These are phyloP conservation scores for Danio kyathit DNA, from an alignment of 2,797 vertebrate genomes.

Conservation along the genomic window DNA sequence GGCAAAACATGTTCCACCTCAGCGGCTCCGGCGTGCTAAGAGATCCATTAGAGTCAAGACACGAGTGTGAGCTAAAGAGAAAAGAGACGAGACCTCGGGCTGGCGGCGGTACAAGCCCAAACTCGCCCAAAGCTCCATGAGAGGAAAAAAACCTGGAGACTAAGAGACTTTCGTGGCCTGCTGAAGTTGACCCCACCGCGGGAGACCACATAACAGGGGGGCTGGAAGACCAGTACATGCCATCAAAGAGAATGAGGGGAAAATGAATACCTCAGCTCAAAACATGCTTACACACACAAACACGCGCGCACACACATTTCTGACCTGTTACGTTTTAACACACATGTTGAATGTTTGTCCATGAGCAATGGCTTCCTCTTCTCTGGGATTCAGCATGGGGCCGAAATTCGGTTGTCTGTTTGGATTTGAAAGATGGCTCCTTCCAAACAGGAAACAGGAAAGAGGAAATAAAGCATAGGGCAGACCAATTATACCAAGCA, in stretches of 20 bases:
- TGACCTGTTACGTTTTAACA: slow-evolving; percentile 48
- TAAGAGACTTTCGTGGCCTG: slow-evolving; percentile 61
- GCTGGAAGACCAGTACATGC: slow-evolving; percentile 50
- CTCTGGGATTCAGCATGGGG: slow-evolving; percentile 80
- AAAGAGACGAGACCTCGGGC: slow-evolving; percentile 73
- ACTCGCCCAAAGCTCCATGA: slow-evolving; percentile 62
- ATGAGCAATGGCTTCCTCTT: slow-evolving; percentile 85
- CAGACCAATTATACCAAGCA: slow-evolving; percentile 46
- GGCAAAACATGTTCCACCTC: slow-evolving; percentile 83
- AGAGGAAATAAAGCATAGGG: slow-evolving; percentile 45
- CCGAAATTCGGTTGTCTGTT: slow-evolving; percentile 79
- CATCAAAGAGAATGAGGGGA: slow-evolving; percentile 63
- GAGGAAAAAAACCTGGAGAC: slow-evolving; percentile 46
- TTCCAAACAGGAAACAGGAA: slow-evolving; percentile 58
- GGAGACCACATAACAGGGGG: slow-evolving; percentile 63
- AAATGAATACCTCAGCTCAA: slow-evolving; percentile 58
- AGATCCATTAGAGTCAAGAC: slow-evolving; percentile 76
- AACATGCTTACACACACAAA: slow-evolving; percentile 59
- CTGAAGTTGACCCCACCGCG: slow-evolving; percentile 64
- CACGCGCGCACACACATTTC: slow-evolving; percentile 1
- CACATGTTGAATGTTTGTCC: slow-evolving; percentile 68
- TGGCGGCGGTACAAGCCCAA: slow-evolving; percentile 68
- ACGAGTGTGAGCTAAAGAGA: slow-evolving; percentile 65
- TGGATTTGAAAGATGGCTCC: slow-evolving; percentile 79
- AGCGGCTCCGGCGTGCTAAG: slow-evolving; percentile 75